Evolutionary conservation across 2,888 invertebrate species (phyloP).

Genomic region (Nebria salina): DNA sequence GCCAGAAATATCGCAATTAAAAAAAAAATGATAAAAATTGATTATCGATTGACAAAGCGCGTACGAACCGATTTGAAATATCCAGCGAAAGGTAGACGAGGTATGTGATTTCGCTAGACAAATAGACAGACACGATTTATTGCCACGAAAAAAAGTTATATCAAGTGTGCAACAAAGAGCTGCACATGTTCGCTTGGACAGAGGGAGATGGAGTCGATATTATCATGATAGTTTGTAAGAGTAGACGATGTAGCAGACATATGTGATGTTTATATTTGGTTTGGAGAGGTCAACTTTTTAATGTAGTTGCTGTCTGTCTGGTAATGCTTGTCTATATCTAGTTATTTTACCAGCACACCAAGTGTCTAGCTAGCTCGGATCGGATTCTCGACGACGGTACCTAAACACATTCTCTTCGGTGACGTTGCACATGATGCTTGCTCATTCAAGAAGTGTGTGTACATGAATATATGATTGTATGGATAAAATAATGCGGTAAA

Average conservation of each 20-base stretch:
- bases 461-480: conserved; percentile 2
- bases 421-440: conserved; percentile 1
- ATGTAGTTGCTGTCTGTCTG: conserved; percentile 1
- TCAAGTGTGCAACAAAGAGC: background rate
- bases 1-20: background rate
- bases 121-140: background rate
- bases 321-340: background rate
- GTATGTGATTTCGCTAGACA: background rate
- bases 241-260: background rate
- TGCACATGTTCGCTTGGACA: background rate
- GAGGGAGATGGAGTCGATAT: background rate
- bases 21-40: no score
- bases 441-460: conserved; percentile 7
- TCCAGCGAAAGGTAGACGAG: background rate
- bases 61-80: background rate
- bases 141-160: background rate
- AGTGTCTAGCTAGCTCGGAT: conserved; percentile 1
- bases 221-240: background rate
- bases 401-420: background rate
- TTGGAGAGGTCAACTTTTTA: background rate
- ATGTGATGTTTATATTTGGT: background rate
- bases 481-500: background rate
- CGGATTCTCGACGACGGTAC: background rate
- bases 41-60: background rate
- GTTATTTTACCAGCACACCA: background rate